Evolutionary conservation across 1,140 invertebrate species (phyloP).

Genomic region (Drosophila melanogaster): Release_6_plus_ISO1_MT NT_033779.5:11701501-11702000

Average conservation of each 20-base stretch:
- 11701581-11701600: constrained; percentile 44
- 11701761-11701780: constrained; percentile 82
- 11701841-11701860: constrained; percentile 69
- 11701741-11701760: constrained; percentile 80
- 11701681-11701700: too few relatives aligned
- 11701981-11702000: too few relatives aligned
- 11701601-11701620: constrained; percentile 55
- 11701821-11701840: constrained; percentile 55
- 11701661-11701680: constrained; percentile 60
- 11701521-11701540: constrained; percentile 40
- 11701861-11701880: constrained; percentile 66
- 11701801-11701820: constrained; percentile 67
- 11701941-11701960: constrained; percentile 11
- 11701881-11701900: constrained; percentile 81
- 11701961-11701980: background rate
- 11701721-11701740: constrained; percentile 75
- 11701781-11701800: constrained; percentile 30
- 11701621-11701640: constrained; percentile 66
- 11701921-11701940: constrained; percentile 36
- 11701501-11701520: constrained; percentile 51
- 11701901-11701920: constrained; percentile 71
- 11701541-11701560: constrained; percentile 19
- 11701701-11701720: constrained; percentile 35
- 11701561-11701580: constrained; percentile 3
- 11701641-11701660: constrained; percentile 69